Evolutionary conservation across 2,888 invertebrate species (phyloP).

Genomic region (Apamea anceps): DNA sequence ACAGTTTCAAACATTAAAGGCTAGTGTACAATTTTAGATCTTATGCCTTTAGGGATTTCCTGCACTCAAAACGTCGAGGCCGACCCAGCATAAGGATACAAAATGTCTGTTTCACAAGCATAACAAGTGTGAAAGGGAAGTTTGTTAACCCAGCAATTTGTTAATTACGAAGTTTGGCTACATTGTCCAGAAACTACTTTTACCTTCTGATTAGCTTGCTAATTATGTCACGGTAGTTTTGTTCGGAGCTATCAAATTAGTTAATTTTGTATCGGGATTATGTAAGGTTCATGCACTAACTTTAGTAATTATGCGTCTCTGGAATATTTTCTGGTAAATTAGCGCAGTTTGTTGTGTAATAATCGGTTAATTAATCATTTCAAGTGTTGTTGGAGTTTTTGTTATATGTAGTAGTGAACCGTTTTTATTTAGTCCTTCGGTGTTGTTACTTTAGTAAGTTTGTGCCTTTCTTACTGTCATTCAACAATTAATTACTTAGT

Average conservation of each 20-base stretch:
- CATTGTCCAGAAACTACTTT: conserved; percentile 58
- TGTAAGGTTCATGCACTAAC: conserved; percentile 61
- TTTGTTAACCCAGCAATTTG: conserved; percentile 57
- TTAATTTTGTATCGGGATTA: conserved; percentile 68
- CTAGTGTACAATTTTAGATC: conserved; percentile 48
- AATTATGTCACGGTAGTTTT: conserved; percentile 66
- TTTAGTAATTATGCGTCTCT: conserved; percentile 58
- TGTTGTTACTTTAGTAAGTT: conserved; percentile 8
- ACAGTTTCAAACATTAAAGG: conserved; percentile 36
- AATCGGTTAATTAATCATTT: conserved; percentile 58
- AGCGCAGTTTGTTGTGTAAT: conserved; percentile 63
- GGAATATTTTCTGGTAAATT: conserved; percentile 59
- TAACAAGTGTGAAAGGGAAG: conserved; percentile 51
- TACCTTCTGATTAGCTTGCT: conserved; percentile 67
- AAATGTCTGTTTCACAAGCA: conserved; percentile 49
- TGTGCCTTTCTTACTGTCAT: neutral
- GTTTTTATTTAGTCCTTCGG: conserved; percentile 27
- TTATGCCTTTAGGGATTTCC: conserved; percentile 53
- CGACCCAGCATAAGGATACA: conserved; percentile 47
- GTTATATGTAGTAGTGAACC: neutral
- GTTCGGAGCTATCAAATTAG: conserved; percentile 69
- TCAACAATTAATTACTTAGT: neutral
- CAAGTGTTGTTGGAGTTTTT: conserved; percentile 32
- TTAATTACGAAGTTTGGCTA: conserved; percentile 62
- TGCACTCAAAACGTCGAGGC: conserved; percentile 47